phyloP scores from a whole-genome alignment of 1,140 invertebrate genomes.

The Amyelois transitella region DNA sequence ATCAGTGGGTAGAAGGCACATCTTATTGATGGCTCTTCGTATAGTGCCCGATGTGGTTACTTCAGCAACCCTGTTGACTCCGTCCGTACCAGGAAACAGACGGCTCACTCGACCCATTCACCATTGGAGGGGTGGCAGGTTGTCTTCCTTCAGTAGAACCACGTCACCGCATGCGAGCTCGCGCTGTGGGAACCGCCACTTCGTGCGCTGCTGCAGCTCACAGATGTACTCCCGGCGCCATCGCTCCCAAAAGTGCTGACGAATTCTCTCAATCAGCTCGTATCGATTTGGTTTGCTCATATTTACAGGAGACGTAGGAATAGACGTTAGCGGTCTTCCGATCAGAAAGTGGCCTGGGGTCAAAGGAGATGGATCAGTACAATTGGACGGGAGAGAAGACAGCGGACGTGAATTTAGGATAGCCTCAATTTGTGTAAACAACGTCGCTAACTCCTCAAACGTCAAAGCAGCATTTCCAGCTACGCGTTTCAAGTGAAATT shows the following conservation, averaged over 20 bases:
- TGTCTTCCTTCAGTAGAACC: not conserved
- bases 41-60: not conserved
- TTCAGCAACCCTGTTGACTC: not conserved
- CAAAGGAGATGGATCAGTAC: not conserved
- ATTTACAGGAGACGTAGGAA: not conserved
- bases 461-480: not conserved
- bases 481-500: not conserved
- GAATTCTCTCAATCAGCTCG: not conserved
- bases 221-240: not conserved
- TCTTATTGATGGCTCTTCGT: not conserved
- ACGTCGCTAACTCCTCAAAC: not conserved
- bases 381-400: not conserved
- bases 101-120: not conserved
- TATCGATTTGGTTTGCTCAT: not conserved
- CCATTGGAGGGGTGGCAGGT: not conserved
- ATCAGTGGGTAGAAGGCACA: not conserved
- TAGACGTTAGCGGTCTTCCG: not conserved
- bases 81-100: not conserved
- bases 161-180: not conserved
- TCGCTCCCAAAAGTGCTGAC: not conserved
- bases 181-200: not conserved
- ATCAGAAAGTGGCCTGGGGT: not conserved
- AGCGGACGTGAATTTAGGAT: not conserved
- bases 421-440: not conserved
- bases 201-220: not conserved